Conservation (phyloP, 1,140 invertebrate genomes). For the Lepidostoma basale region DNA sequence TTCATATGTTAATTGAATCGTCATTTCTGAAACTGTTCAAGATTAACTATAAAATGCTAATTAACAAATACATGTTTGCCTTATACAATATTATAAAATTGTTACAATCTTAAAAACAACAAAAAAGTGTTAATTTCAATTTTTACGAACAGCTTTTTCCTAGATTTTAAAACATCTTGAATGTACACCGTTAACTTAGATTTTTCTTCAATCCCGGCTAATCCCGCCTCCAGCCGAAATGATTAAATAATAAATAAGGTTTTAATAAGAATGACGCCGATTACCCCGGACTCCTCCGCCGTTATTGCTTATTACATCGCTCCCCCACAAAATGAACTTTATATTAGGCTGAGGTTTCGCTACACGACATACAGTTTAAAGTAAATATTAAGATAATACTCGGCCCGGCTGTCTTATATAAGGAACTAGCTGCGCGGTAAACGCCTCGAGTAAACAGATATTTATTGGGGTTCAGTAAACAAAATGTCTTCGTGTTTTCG, state of each 20-base stretch:
- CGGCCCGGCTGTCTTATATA: conserved; percentile 8
- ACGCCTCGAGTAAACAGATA: conserved; percentile 9
- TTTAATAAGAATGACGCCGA: background rate
- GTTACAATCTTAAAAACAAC: too few species aligned
- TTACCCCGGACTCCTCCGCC: background rate
- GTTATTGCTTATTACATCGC: conserved; percentile 28
- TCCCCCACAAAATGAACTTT: conserved; percentile 34
- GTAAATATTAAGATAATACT: conserved; percentile 24
- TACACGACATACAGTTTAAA: conserved; percentile 28
- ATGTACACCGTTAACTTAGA: too few species aligned
- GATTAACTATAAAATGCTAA: too few species aligned
- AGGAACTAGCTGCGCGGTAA: conserved; percentile 20
- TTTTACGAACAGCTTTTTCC: too few species aligned
- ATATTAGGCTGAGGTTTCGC: conserved; percentile 30
- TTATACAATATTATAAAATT: too few species aligned
- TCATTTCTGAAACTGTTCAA: too few species aligned
- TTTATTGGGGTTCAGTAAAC: conserved; percentile 26
- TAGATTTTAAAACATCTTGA: too few species aligned
- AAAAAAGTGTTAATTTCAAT: too few species aligned
- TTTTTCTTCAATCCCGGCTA: too few species aligned
- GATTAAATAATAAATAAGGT: background rate
- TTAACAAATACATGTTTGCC: too few species aligned
- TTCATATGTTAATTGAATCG: too few species aligned
- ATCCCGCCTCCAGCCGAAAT: background rate
- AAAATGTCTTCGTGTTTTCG: background rate